A percentile compares a stretch with the other conserved stretches of the same genome.
Evolutionary conservation across 2,888 invertebrate species (phyloP).

Genomic region (Platypus cylindrus): DNA sequence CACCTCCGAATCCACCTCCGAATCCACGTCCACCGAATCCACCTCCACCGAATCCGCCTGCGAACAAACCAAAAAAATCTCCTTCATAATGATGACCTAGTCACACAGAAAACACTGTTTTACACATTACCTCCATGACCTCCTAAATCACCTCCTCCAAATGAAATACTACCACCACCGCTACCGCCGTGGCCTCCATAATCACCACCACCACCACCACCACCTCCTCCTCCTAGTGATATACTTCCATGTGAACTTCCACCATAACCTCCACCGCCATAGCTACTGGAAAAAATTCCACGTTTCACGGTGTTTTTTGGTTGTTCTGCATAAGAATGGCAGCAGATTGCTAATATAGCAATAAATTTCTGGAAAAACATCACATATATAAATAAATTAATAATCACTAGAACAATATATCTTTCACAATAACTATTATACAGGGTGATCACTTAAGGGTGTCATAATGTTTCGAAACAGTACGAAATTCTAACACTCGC

Average conservation of each 20-base stretch:
- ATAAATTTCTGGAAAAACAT: no score
- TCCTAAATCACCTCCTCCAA: constrained; percentile 10
- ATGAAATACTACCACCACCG: constrained; percentile 10
- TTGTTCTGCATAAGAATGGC: constrained; percentile 22
- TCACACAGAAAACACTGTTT: neutral
- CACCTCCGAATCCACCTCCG: constrained; percentile 12
- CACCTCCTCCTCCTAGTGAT: constrained; percentile 14
- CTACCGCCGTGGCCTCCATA: constrained; percentile 14
- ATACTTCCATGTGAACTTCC: constrained; percentile 13
- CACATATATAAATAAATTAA: no score
- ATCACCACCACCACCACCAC: constrained; percentile 14
- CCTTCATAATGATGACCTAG: constrained; percentile 13
- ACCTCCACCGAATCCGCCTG: constrained; percentile 11
- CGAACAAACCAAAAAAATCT: constrained; percentile 11
- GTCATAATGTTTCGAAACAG: no score
- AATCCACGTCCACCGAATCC: constrained; percentile 12
- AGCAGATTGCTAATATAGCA: constrained; percentile 24
- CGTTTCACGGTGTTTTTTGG: constrained; percentile 23
- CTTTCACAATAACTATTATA: no score
- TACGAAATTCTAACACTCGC: no score
- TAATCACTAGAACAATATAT: no score
- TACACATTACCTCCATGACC: constrained; percentile 12
- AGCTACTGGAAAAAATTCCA: constrained; percentile 22
- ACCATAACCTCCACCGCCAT: constrained; percentile 21
- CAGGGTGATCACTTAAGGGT: no score